Conservation (phyloP, 2,113 vertebrate species). For the Pandion haliaetus region DNA sequence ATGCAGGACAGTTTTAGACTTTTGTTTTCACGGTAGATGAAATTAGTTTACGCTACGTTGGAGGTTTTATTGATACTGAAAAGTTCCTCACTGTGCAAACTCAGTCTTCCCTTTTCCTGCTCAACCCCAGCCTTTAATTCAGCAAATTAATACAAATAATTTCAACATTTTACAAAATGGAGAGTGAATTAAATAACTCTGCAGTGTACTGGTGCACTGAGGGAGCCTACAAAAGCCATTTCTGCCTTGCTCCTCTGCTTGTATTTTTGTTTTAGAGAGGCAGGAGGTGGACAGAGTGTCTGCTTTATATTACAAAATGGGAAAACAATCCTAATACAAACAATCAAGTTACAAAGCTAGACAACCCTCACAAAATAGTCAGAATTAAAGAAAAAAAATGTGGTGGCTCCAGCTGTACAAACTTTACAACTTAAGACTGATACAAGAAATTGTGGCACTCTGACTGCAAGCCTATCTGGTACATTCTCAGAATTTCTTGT, state of each 20-base stretch:
- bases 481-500: not conserved
- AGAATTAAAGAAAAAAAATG: not conserved
- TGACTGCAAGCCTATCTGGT: not conserved
- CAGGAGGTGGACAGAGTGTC: not conserved
- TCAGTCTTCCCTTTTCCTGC: not conserved
- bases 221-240: not conserved
- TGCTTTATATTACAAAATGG: not conserved
- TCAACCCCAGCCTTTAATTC: not conserved
- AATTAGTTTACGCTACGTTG: not conserved
- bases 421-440: not conserved
- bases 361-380: not conserved
- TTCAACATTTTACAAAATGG: not conserved
- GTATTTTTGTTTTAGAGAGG: not conserved
- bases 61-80: not conserved
- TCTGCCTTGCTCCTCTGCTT: not conserved
- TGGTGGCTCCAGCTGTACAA: not conserved
- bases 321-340: not conserved
- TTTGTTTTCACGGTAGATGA: not conserved
- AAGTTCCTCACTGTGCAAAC: not conserved
- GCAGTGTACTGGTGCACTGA: not conserved
- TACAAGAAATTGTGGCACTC: not conserved
- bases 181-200: not conserved
- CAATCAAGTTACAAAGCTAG: not conserved
- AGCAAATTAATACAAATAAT: not conserved
- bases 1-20: not conserved